Base-by-base conservation (phyloP, 2,113 vertebrate species). In the Struthio camelus region DNA sequence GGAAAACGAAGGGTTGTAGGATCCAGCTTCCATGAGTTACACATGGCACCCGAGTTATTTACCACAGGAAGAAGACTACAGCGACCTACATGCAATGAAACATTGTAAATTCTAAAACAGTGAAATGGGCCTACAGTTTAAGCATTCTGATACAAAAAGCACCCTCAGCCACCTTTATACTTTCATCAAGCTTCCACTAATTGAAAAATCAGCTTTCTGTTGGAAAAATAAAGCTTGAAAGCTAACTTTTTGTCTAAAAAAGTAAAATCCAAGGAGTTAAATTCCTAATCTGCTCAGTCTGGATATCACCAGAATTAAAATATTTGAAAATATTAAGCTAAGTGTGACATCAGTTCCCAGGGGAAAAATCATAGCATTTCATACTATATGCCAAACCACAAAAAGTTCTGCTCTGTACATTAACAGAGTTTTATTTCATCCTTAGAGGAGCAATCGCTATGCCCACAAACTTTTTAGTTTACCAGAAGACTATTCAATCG, bases 11-110 rank as follows among this genome's bases (percentile, higher is more conserved):
- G 98, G 22, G 99, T 99, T 59, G 98, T 98, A 71, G 99, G 99
- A 96, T 99, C 99, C 97, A 99, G 96, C 86, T 99, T 99, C 99
- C 99, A 99, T 4, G 99, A 99, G 97, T 99, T 99, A 97, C 99
- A 99, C 96, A 99, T 99, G 67, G 99, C 99, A 3, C 99, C 99
- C 0, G 99, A 99, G 96, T 99, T 99, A 97, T 99, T 99, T 87
- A 99, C 99, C 85, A 99, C 99, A 20, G 99, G 99, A 69, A 99
- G 98, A 87, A 99, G 98, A 96, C 99, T 99, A 96, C 99, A 99
- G 62, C 99, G 99, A 75, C 99, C 99, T 99, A 94, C 27, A 13
- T 46, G 82, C 83, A 97, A 96, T 11, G 46, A 94, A 71, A 97
- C n/a, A 83, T 78, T 79, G 71, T 76, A 95, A 94, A 95, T 56